These are phyloP conservation scores for Gobiocypris rarus DNA, from an alignment of 2,113 vertebrate species.

Conservation along the genomic window DNA sequence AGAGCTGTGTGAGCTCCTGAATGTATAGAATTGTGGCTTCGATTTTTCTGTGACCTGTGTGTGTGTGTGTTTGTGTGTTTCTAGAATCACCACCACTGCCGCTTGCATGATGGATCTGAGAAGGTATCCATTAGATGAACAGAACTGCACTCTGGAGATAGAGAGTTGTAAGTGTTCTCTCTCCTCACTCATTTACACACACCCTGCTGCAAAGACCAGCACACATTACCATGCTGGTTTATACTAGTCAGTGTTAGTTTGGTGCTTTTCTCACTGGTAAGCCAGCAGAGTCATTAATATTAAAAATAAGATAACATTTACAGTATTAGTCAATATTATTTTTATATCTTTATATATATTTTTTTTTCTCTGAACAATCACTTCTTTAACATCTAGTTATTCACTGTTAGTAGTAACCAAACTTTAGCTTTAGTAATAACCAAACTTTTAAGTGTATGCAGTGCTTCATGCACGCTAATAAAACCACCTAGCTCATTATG, in stretches of 20 bases:
- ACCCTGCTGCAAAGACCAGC: not conserved
- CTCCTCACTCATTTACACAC: constrained; percentile 28
- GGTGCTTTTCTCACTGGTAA: not conserved
- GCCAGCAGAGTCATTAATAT: not conserved
- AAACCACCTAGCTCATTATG: constrained; percentile 13
- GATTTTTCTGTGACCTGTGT: constrained; percentile 16
- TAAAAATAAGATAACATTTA: not conserved
- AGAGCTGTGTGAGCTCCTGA: not conserved
- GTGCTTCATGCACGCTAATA: not conserved
- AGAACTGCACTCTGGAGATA: constrained; percentile 98
- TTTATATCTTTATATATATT: too few relatives aligned
- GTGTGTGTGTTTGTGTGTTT: constrained; percentile 22
- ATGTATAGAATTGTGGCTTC: not conserved
- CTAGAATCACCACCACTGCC: constrained; percentile 96
- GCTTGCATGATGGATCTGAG: constrained; percentile 99
- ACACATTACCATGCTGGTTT: not conserved
- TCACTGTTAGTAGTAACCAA: not conserved
- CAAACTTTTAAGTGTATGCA: not conserved
- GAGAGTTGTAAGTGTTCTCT: constrained; percentile 91
- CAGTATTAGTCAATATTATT: not conserved
- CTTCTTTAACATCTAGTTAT: not conserved
- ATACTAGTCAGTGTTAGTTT: constrained; percentile 12
- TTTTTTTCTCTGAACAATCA: not conserved
- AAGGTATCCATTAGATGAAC: constrained; percentile 91
- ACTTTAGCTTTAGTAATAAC: not conserved